Evolutionary conservation across 2,113 vertebrate genomes (phyloP).

Genomic region (Eurypyga helias): DNA sequence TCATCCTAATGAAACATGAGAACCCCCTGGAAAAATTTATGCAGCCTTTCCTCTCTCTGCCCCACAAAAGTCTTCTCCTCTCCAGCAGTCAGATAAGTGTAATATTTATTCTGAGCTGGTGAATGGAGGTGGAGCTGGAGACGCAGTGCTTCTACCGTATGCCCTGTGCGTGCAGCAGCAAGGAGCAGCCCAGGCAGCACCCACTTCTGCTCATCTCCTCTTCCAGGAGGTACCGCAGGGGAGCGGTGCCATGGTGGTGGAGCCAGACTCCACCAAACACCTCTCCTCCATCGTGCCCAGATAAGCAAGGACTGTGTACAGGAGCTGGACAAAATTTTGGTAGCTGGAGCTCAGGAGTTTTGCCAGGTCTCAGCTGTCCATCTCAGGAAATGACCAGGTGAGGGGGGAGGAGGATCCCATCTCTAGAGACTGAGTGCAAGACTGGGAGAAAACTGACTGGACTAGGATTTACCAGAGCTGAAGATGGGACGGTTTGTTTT

Average conservation of each 20-base stretch:
- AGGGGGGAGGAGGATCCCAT: background rate
- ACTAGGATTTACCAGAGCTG: background rate
- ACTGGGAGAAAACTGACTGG: background rate
- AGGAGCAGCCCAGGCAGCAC: background rate
- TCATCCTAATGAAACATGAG: background rate
- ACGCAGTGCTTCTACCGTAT: background rate
- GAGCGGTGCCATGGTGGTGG: rapidly evolving
- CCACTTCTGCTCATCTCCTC: background rate
- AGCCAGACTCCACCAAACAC: background rate
- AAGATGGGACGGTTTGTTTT: background rate
- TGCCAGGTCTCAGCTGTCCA: background rate
- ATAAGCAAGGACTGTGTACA: background rate
- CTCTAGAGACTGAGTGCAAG: background rate
- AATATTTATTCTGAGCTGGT: background rate
- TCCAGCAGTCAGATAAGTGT: background rate
- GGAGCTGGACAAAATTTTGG: background rate
- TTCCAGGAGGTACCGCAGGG: background rate
- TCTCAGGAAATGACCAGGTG: background rate
- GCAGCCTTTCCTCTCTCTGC: background rate
- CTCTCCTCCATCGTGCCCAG: background rate
- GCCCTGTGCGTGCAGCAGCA: background rate
- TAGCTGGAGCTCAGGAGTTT: background rate
- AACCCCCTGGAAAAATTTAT: background rate
- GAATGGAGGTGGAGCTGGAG: background rate
- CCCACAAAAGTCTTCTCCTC: background rate